Evolutionary conservation across 2,113 vertebrate species (phyloP), one percentile per base, ranked within the genome.

Genomic region (Panurus biarmicus): DNA sequence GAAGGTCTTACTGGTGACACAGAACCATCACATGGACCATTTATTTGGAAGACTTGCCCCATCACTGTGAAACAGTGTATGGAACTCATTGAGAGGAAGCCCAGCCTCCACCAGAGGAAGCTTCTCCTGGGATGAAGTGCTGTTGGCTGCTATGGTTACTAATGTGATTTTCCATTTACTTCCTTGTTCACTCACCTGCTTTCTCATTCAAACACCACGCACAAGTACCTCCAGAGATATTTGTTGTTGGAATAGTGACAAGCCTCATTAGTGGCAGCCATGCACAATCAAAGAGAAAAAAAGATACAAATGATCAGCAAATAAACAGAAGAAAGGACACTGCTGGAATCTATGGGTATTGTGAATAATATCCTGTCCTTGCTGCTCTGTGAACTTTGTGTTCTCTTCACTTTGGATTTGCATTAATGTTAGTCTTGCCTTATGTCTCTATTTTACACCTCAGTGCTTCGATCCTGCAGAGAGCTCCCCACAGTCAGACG

Each of bases 121-220:
- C 58, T 95, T 90, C 82, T 95, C 65, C 77, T 71, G 78, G 82
- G 64, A 82, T 51, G 61, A 89, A 70, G 76, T 73, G 71, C 67
- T 89, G 66, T 79, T 91, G 89, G 93, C 93, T 94, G 81, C 95
- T 89, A 94, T 95, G 96, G 91, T 91, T 95, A 94, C 93, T 96
- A 89, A 93, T 85, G 91, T 91, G 74, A 77, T 84, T 60, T 80
- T 80, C 73, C 78, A 31, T 87, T 90, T 89, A 45, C 57, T 85
- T 76, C 36, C 47, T 57, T 58, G 40, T 62, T 87, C 84, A 31
- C 66, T 95, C 75, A 95, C 94, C 93, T 95, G 91, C 81, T 89
- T 93, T 95, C 78, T 90, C 66, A 79, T 75, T 93, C 87, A 53
- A 64, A 57, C 65, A 44, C 33, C 33, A 58, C 1, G 2, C 51